These are phyloP conservation scores for Lithophane semibrunnea DNA, from an alignment of 2,888 invertebrate genomes.

Conservation along the genomic window DNA sequence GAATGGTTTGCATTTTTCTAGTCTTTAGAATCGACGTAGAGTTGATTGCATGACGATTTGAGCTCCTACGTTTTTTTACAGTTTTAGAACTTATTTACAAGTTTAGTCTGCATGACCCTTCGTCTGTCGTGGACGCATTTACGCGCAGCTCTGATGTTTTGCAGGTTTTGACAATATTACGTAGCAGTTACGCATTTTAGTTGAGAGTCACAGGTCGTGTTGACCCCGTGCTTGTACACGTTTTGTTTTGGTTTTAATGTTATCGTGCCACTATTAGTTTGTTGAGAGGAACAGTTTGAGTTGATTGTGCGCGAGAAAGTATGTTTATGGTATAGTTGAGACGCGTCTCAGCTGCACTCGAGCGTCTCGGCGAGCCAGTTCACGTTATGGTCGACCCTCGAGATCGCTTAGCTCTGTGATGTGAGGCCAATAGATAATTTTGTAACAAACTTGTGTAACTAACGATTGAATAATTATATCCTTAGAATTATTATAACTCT, in stretches of 20 bases:
- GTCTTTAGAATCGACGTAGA: slow-evolving; percentile 84
- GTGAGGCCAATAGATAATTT: slow-evolving; percentile 90
- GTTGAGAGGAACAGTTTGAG: slow-evolving; percentile 59
- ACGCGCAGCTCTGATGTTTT: slow-evolving; percentile 72
- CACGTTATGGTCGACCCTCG: slow-evolving; percentile 75
- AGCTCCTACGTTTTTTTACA: slow-evolving; percentile 74
- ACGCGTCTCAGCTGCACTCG: slow-evolving; percentile 55
- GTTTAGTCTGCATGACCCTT: slow-evolving; percentile 65
- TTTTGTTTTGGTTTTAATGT: slow-evolving; percentile 63
- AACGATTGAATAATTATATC: slow-evolving; percentile 84
- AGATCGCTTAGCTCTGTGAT: slow-evolving; percentile 89
- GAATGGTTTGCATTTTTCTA: slow-evolving; percentile 89
- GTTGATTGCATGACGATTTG: slow-evolving; percentile 76
- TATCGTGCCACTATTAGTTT: slow-evolving; percentile 64
- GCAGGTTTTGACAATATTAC: slow-evolving; percentile 67
- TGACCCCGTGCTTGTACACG: slow-evolving; percentile 65
- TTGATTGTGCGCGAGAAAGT: slow-evolving; percentile 58
- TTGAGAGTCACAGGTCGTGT: slow-evolving; percentile 67
- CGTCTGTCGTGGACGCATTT: slow-evolving; percentile 75
- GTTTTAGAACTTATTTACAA: slow-evolving; percentile 73
- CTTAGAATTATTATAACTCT: slow-evolving; percentile 86
- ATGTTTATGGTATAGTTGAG: slow-evolving; percentile 57
- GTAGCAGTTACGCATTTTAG: slow-evolving; percentile 68
- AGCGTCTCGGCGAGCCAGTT: slow-evolving; percentile 52
- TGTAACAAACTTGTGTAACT: slow-evolving; percentile 88